Base-by-base conservation (phyloP, 1,140 invertebrate genomes). In the Archegozetes longisetosus region DNA sequence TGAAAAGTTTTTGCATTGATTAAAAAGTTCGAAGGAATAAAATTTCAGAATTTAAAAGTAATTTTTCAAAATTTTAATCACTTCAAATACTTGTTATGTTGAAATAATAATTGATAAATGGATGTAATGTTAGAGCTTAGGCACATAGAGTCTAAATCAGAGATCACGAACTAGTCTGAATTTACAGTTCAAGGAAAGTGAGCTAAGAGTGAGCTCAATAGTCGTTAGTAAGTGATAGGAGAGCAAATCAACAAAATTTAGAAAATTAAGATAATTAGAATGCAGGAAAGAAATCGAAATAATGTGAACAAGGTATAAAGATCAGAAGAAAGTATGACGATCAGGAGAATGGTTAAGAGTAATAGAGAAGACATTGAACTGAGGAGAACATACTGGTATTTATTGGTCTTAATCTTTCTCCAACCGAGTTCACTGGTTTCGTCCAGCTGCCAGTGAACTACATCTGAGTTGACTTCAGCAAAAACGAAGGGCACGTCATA, bases 401-500 rank as follows among this genome's bases (percentile, higher is more conserved):
- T 66, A 49, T 66, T 65, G 27, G 63, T 69, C 20, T 67, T 64
- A 1, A 71, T 60, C 53, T 71, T 64, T 28, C 61, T 65, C 48
- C 65, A 62, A 20, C 62, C 62, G 20, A 64, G 54, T 50, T 65
- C 62, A 63, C 32, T 59, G 47, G 62, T 14, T 62, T 66, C 66
- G 58, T 70, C 66, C 6, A 57, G 25, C 55, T 67, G 55, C 73
- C 73, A 76, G 32, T 69, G 65, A 78, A 86, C 25, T 85, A 78
- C 75, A 66, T 88, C 85, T 2, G 84, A 82, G 69, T 88, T 87
- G 2, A 88, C 80, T 72, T 86, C 83, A 49, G 82, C 79, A 70
- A 84, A 84, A 40, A 86, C 78, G 70, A 86, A 87, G 1, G 79
- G 77, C 1, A 79, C 81, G 67, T 88, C 85, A 66, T 83, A 87